phyloP scores from a whole-genome alignment of 2,797 vertebrate genomes.

The Helarctos malayanus region DNA sequence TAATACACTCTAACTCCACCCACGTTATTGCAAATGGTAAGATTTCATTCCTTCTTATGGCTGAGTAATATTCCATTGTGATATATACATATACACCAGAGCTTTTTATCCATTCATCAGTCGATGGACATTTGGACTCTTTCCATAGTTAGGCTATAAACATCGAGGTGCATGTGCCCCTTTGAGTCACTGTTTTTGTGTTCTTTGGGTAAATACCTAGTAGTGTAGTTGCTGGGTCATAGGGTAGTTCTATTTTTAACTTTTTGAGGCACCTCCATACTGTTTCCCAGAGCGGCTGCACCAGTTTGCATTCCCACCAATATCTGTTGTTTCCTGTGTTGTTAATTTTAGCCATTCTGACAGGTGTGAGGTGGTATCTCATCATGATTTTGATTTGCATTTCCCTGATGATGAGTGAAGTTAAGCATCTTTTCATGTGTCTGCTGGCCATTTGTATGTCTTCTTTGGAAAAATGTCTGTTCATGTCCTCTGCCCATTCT shows the following conservation, averaged over 20 bases:
- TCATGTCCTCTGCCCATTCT: neutral
- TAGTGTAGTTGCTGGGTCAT: neutral
- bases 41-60: neutral
- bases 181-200: neutral
- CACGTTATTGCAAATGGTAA: neutral
- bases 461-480: neutral
- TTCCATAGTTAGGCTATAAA: neutral
- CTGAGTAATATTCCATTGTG: neutral
- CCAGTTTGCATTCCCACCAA: neutral
- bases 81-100: neutral
- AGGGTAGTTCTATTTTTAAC: neutral
- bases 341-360: neutral
- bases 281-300: neutral
- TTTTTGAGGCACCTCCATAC: too few relatives aligned
- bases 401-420: neutral
- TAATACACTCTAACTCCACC: neutral
- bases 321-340: neutral
- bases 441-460: neutral
- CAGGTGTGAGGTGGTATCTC: neutral
- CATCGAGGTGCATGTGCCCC: neutral
- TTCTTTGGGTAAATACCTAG: neutral
- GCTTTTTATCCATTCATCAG: neutral
- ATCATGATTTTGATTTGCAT: neutral
- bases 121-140: neutral
- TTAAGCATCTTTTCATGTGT: neutral